A percentile compares a stretch with the other conserved stretches of the same genome.
Conservation (phyloP, 2,113 vertebrate species). For the Rhizomys pruinosus region DNA sequence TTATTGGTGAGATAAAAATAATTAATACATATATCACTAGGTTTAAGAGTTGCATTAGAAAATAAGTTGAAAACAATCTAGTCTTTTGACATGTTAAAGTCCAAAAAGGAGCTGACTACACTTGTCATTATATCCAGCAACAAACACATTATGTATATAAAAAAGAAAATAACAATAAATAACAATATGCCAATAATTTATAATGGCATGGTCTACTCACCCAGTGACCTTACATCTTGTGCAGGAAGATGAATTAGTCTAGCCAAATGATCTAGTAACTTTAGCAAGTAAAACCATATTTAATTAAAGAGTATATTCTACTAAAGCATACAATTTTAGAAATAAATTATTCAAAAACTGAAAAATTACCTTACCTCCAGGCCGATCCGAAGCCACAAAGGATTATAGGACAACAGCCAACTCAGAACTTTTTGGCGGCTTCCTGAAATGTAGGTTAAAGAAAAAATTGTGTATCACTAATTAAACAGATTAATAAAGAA, state of each 20-base stretch:
- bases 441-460: constrained; percentile 85
- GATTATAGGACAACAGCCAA: constrained; percentile 97
- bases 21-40: not conserved
- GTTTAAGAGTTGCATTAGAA: not conserved
- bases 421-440: constrained; percentile 94
- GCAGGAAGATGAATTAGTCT: not conserved
- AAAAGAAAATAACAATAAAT: not conserved
- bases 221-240: not conserved
- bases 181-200: not conserved
- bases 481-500: not conserved
- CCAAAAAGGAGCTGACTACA: not conserved
- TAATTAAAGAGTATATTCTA: constrained; percentile 3
- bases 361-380: constrained; percentile 90
- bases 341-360: not conserved
- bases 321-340: not conserved
- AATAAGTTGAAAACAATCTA: not conserved
- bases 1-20: not conserved
- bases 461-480: not conserved
- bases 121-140: not conserved
- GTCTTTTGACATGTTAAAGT: not conserved
- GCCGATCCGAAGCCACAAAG: constrained; percentile 96
- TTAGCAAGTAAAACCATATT: not conserved
- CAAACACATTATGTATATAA: not conserved
- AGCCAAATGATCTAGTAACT: constrained; percentile 6
- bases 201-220: not conserved